A percentile compares a stretch with the other conserved stretches of the same genome.
Evolutionary conservation across 2,797 vertebrate species (phyloP).

Genomic region (Oreonectes daqikongensis): DNA sequence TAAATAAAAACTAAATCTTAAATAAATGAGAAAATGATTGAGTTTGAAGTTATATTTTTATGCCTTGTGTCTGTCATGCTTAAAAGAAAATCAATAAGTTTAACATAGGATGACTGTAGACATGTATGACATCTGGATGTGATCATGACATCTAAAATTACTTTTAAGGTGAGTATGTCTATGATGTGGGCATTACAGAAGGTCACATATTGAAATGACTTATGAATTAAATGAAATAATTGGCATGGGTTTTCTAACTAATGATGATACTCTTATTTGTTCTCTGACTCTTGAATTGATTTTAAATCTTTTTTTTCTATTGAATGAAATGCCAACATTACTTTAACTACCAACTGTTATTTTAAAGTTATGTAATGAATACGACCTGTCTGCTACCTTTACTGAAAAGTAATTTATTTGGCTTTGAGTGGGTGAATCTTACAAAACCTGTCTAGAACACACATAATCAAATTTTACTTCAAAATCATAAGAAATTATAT

Average conservation of each 20-base stretch:
- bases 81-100: background rate
- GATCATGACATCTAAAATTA: background rate
- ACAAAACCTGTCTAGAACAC: background rate
- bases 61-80: background rate
- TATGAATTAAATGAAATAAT: background rate
- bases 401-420: background rate
- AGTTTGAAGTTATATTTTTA: slow-evolving; percentile 39
- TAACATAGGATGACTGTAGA: background rate
- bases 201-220: background rate
- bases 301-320: background rate
- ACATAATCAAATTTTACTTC: background rate
- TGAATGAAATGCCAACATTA: background rate
- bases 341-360: background rate
- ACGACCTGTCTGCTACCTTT: background rate
- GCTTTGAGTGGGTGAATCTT: background rate
- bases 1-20: slow-evolving; percentile 84
- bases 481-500: no score
- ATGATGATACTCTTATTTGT: background rate
- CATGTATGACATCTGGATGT: background rate
- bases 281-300: background rate
- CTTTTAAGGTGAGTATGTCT: background rate
- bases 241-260: background rate
- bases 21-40: slow-evolving; percentile 89
- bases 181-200: background rate
- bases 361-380: background rate